phyloP scores from a whole-genome alignment of 2,797 vertebrate genomes.

The Uromys caudimaculatus region DNA sequence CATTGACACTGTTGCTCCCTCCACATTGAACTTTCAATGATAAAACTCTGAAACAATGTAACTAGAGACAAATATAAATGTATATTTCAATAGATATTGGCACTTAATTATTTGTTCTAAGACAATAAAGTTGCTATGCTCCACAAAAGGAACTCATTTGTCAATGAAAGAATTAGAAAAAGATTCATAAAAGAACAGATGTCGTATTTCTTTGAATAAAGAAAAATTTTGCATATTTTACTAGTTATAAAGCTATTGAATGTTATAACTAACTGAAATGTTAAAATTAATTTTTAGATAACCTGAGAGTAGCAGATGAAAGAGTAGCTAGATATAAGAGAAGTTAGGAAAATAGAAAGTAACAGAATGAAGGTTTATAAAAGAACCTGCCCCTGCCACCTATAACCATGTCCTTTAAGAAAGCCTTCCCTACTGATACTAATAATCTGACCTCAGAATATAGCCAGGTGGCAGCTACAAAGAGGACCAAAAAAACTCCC shows the following conservation, averaged over 20 bases:
- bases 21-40: neutral
- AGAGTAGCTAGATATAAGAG: neutral
- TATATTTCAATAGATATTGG: neutral
- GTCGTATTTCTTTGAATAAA: neutral
- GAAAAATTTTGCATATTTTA: neutral
- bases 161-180: neutral
- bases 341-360: neutral
- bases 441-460: neutral
- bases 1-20: too few relatives aligned
- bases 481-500: neutral
- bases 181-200: neutral
- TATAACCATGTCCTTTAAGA: neutral
- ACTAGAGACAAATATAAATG: neutral
- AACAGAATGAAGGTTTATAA: neutral
- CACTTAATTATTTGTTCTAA: neutral
- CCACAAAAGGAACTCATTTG: neutral
- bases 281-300: neutral
- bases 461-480: neutral
- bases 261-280: neutral
- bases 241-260: neutral
- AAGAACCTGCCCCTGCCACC: rapidly evolving
- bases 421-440: neutral
- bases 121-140: neutral
- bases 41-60: neutral
- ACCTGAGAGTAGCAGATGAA: neutral